Conservation (phyloP, 1,140 invertebrate genomes). For the Vollenhovia emeryi region DNA sequence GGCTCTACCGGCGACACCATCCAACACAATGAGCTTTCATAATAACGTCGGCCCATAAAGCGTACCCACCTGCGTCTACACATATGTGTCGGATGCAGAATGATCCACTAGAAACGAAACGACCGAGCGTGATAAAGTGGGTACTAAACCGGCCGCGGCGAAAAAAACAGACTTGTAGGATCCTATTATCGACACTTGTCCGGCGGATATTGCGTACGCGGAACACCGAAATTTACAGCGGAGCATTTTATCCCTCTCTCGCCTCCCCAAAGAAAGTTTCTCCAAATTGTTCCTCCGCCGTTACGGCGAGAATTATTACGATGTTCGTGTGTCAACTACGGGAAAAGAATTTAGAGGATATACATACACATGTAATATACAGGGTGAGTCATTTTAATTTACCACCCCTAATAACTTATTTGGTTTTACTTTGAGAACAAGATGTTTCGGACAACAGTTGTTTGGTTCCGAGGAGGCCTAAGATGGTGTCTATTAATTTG, state of each 20-base stretch:
- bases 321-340: background rate
- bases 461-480: no score
- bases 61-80: slow-evolving; percentile 71
- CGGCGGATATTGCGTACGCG: slow-evolving; percentile 30
- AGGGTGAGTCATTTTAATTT: no score
- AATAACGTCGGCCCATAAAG: slow-evolving; percentile 76
- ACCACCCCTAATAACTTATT: no score
- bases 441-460: no score
- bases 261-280: slow-evolving; percentile 7
- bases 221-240: slow-evolving; percentile 57
- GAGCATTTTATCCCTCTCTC: background rate
- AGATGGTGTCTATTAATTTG: no score
- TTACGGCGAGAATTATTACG: slow-evolving; percentile 26
- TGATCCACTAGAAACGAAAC: slow-evolving; percentile 73
- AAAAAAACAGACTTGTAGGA: slow-evolving; percentile 56
- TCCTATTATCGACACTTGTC: slow-evolving; percentile 70
- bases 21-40: slow-evolving; percentile 70
- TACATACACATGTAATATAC: no score
- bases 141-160: slow-evolving; percentile 57
- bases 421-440: no score
- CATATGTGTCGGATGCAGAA: slow-evolving; percentile 71
- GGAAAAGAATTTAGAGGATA: background rate
- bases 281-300: background rate
- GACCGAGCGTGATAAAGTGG: slow-evolving; percentile 68
- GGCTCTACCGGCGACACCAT: slow-evolving; percentile 44